phyloP scores from a whole-genome alignment of 2,888 invertebrate genomes.

The Caenorhabditis angaria region DNA sequence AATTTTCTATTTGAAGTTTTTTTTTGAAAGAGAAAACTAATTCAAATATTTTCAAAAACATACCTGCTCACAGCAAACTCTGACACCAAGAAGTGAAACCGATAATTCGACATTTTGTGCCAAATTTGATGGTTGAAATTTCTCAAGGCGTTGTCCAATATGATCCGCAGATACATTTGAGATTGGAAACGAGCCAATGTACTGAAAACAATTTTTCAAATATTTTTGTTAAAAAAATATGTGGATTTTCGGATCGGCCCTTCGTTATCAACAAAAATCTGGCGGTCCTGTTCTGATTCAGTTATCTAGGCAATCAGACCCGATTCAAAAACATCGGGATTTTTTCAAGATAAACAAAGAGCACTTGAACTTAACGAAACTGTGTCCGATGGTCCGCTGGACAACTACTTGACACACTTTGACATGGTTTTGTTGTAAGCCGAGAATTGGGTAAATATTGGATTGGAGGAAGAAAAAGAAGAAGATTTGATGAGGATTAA shows the following conservation, averaged over 20 bases:
- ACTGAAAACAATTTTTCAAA: slow-evolving; percentile 23
- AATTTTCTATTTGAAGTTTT: not conserved
- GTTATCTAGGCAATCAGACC: no score
- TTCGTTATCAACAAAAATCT: no score
- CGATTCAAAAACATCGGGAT: no score
- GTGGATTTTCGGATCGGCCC: no score
- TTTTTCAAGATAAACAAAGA: not conserved
- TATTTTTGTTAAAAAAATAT: not conserved
- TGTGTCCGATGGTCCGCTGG: not conserved
- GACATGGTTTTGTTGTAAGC: not conserved
- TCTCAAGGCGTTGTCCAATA: slow-evolving; percentile 40
- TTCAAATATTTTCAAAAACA: not conserved
- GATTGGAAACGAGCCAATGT: slow-evolving; percentile 52
- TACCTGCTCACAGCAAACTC: slow-evolving; percentile 45
- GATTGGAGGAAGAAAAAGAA: not conserved
- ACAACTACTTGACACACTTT: slow-evolving; percentile 2
- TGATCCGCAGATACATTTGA: slow-evolving; percentile 35
- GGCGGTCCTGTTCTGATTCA: no score
- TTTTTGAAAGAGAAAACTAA: slow-evolving; percentile 5
- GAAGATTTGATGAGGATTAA: not conserved
- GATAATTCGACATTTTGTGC: slow-evolving; percentile 39
- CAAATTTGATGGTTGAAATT: slow-evolving; percentile 19
- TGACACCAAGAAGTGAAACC: slow-evolving; percentile 49
- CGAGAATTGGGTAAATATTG: not conserved
- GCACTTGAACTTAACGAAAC: not conserved